Evolutionary conservation across 2,888 invertebrate species (phyloP).

Genomic region (Tholera decimalis): DNA sequence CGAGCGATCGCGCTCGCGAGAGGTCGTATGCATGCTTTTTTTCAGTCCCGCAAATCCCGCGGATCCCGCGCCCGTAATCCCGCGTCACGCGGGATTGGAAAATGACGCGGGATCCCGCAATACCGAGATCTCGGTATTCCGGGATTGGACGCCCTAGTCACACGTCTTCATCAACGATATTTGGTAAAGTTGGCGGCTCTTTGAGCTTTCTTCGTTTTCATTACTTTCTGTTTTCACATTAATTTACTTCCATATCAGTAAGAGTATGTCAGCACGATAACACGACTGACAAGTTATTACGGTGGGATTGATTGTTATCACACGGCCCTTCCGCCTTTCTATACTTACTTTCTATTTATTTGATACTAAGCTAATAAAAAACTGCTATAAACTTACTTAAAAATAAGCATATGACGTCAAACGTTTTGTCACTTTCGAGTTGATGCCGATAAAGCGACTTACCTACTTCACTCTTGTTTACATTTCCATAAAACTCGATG

Average conservation of each 20-base stretch:
- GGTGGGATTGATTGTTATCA: conserved; percentile 3
- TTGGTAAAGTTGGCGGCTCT: neutral
- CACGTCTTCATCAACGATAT: neutral
- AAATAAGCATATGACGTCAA: neutral
- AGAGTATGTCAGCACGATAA: conserved; percentile 21
- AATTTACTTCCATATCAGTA: conserved; percentile 1
- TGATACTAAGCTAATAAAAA: conserved; percentile 14
- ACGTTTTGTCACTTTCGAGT: neutral
- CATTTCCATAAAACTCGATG: conserved; percentile 7
- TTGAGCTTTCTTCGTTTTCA: conserved; percentile 24
- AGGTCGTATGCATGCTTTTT: too few relatives aligned
- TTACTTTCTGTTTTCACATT: conserved; percentile 21
- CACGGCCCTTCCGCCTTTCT: conserved; percentile 51
- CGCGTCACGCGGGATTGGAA: too few relatives aligned
- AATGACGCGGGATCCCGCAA: too few relatives aligned
- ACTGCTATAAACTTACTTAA: conserved; percentile 23
- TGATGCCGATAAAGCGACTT: neutral
- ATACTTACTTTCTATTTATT: conserved; percentile 54
- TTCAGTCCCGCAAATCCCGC: too few relatives aligned
- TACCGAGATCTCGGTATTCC: too few relatives aligned
- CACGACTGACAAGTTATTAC: conserved; percentile 11
- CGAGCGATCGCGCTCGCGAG: too few relatives aligned
- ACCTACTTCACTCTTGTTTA: conserved; percentile 1
- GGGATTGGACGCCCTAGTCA: too few relatives aligned
- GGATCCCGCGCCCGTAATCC: too few relatives aligned